Percentiles rank a stretch among this genome's conserved stretches.
phyloP scores from a whole-genome alignment of 2,888 invertebrate genomes.

The Meta bourneti region DNA sequence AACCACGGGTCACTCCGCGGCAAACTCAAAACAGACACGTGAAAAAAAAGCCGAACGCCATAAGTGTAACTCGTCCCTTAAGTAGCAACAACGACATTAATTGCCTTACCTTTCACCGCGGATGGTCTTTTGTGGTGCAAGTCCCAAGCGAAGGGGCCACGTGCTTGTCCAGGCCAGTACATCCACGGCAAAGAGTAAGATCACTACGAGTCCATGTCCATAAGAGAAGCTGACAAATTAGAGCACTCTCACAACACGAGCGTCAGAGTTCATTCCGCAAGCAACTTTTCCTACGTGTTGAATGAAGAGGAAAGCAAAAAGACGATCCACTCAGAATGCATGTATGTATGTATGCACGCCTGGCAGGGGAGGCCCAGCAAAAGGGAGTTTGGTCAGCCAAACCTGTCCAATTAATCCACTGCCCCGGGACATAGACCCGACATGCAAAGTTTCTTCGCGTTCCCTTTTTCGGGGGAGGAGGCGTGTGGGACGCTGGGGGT shows the following conservation, averaged over 20 bases:
- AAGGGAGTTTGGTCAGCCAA: conserved; percentile 75
- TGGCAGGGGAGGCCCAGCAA: conserved; percentile 60
- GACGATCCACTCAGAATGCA: conserved; percentile 60
- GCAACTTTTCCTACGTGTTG: conserved; percentile 43
- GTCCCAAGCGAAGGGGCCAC: conserved; percentile 52
- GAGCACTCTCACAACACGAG: conserved; percentile 13
- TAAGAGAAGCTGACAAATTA: conserved; percentile 14
- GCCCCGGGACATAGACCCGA: conserved; percentile 72
- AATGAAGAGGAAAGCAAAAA: conserved; percentile 47
- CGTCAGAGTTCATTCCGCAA: background rate
- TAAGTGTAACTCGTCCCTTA: no score
- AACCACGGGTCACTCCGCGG: background rate
- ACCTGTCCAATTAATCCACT: conserved; percentile 77
- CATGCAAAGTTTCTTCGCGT: conserved; percentile 66
- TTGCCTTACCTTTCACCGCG: conserved; percentile 5
- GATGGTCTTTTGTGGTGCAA: background rate
- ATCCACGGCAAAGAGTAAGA: conserved; percentile 16
- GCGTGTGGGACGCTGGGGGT: conserved; percentile 57
- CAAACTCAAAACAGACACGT: conserved; percentile 5
- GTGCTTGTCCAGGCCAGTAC: conserved; percentile 18
- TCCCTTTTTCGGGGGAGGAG: conserved; percentile 35
- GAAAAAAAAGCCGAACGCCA: background rate
- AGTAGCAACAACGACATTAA: background rate
- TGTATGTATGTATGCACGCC: conserved; percentile 65
- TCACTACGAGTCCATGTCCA: conserved; percentile 4